Conservation (phyloP, 2,888 invertebrate species). For the Phymatocera aterrima region DNA sequence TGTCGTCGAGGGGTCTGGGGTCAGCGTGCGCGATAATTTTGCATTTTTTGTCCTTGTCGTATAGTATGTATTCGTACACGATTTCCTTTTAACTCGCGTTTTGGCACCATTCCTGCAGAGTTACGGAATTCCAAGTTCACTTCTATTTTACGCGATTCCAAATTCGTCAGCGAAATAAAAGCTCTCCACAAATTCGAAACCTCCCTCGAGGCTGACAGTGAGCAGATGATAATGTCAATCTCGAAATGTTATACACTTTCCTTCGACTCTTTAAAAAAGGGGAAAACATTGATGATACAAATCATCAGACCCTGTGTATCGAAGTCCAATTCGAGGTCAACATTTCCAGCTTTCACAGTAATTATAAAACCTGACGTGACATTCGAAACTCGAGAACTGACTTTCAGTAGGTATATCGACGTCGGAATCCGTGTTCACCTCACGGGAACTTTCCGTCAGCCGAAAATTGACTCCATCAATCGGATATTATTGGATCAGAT, state of each 20-base stretch:
- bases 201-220: background rate
- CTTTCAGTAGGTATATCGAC: too few species aligned
- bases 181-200: background rate
- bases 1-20: constrained; percentile 24
- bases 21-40: constrained; percentile 32
- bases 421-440: too few species aligned
- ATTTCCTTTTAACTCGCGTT: background rate
- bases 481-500: too few species aligned
- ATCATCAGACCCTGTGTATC: constrained; percentile 27
- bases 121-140: too few species aligned
- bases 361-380: too few species aligned
- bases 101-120: too few species aligned
- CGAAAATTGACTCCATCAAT: too few species aligned
- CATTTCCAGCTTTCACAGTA: constrained; percentile 26
- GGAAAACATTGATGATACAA: background rate
- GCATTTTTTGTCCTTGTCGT: constrained; percentile 17
- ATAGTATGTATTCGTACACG: background rate
- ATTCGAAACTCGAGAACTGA: too few species aligned
- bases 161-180: constrained; percentile 17
- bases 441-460: too few species aligned
- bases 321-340: constrained; percentile 35
- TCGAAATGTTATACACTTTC: constrained; percentile 3
- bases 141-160: too few species aligned
- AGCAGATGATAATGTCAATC: background rate
- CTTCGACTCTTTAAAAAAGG: background rate